Percentiles rank a stretch among this genome's conserved stretches.
phyloP scores from a whole-genome alignment of 2,113 vertebrate species.

The Anser brachyrhynchus region DNA sequence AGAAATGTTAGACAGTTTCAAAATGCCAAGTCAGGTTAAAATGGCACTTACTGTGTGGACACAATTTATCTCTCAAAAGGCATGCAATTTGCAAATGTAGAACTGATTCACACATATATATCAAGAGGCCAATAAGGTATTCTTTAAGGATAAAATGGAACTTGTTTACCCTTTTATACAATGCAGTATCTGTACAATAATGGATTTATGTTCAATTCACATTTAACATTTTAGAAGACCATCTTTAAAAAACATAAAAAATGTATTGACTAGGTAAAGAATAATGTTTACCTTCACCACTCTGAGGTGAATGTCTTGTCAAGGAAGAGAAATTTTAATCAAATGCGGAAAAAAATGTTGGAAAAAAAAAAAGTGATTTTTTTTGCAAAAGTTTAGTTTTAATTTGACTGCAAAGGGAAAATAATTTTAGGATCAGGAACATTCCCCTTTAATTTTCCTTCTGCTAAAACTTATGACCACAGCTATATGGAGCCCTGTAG shows the following conservation, averaged over 20 bases:
- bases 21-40: slow-evolving; percentile 14
- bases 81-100: background rate
- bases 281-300: background rate
- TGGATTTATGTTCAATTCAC: background rate
- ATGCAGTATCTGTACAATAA: background rate
- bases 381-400: background rate
- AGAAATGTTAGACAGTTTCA: background rate
- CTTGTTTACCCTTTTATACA: background rate
- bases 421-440: background rate
- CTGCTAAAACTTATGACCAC: background rate
- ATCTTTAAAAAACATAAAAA: background rate
- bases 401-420: background rate
- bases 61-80: background rate
- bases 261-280: background rate
- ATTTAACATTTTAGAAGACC: background rate
- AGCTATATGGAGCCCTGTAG: background rate
- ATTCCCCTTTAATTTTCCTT: background rate
- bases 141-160: background rate
- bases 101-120: background rate
- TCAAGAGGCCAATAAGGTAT: background rate
- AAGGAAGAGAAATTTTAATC: background rate
- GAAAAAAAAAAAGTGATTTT: background rate
- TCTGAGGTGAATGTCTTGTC: background rate
- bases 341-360: background rate
- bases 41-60: background rate